Conservation (phyloP, 2,797 vertebrate genomes). For the Tolypeutes matacus region DNA sequence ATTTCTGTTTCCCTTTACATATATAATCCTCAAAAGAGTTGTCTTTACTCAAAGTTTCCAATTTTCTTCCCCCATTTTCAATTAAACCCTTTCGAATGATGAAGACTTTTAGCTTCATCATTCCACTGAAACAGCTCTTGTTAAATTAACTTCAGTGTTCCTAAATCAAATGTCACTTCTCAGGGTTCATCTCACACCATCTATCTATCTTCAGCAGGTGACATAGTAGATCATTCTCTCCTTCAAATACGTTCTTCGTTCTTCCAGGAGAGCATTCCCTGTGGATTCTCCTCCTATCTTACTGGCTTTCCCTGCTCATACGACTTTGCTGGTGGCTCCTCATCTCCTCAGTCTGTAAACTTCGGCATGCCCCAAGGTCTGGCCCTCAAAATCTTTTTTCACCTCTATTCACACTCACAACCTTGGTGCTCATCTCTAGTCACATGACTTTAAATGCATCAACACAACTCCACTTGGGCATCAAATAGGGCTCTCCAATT, state of each 20-base stretch:
- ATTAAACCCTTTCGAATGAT: neutral
- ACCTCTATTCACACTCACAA: neutral
- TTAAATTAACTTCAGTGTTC: neutral
- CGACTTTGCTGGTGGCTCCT: neutral
- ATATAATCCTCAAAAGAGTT: slow-evolving; percentile 27
- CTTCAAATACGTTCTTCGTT: no score
- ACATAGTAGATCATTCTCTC: neutral
- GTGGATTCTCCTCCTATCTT: neutral
- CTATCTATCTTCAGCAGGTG: neutral
- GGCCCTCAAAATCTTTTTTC: neutral
- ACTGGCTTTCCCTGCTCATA: neutral
- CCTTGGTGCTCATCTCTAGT: neutral
- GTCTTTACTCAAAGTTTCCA: slow-evolving; percentile 10
- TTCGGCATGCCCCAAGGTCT: neutral
- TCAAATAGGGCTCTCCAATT: neutral
- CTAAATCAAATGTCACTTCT: neutral
- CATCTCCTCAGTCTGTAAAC: neutral
- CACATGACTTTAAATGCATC: neutral
- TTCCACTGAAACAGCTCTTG: neutral
- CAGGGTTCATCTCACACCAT: fast-evolving
- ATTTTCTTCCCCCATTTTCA: neutral
- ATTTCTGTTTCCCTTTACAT: neutral
- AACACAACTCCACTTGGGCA: neutral
- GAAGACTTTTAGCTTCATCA: neutral
- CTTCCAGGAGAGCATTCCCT: neutral